These are phyloP conservation scores for Ormyrus nitidulus DNA, from an alignment of 2,888 invertebrate genomes.

Conservation along the genomic window DNA sequence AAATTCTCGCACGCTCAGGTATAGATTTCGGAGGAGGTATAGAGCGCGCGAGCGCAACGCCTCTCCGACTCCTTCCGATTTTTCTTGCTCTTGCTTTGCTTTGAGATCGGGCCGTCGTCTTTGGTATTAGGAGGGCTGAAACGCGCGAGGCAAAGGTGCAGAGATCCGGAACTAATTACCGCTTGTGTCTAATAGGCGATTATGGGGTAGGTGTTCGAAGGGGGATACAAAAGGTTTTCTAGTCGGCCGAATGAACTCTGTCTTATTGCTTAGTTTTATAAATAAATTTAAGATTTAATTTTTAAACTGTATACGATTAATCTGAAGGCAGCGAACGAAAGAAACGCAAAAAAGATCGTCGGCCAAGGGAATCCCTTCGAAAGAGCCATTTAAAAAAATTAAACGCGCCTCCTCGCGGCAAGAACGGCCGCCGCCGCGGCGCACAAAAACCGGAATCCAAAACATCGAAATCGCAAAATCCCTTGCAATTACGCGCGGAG, in stretches of 20 bases:
- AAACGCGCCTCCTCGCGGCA: neutral
- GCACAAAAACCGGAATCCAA: neutral
- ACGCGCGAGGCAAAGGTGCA: slow-evolving; percentile 57
- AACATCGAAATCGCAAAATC: neutral
- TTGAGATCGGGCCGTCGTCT: neutral
- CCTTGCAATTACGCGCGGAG: slow-evolving; percentile 15
- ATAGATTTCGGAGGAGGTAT: neutral
- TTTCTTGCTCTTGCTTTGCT: slow-evolving; percentile 8
- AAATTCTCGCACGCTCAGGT: no score
- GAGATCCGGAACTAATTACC: slow-evolving; percentile 60
- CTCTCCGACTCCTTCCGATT: neutral
- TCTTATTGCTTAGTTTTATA: no score
- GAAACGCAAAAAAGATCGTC: no score
- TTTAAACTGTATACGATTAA: no score
- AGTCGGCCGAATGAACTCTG: no score
- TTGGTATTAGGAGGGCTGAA: neutral
- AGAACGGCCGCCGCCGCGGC: neutral
- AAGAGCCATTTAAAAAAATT: no score
- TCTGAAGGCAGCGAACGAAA: no score
- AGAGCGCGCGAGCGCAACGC: neutral
- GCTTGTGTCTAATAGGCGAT: neutral
- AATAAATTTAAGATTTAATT: no score
- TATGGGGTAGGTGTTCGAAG: no score
- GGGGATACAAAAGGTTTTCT: no score
- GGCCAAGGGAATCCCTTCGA: no score